Evolutionary conservation across 2,113 vertebrate species (phyloP).

Genomic region (Galemys pyrenaicus): DNA sequence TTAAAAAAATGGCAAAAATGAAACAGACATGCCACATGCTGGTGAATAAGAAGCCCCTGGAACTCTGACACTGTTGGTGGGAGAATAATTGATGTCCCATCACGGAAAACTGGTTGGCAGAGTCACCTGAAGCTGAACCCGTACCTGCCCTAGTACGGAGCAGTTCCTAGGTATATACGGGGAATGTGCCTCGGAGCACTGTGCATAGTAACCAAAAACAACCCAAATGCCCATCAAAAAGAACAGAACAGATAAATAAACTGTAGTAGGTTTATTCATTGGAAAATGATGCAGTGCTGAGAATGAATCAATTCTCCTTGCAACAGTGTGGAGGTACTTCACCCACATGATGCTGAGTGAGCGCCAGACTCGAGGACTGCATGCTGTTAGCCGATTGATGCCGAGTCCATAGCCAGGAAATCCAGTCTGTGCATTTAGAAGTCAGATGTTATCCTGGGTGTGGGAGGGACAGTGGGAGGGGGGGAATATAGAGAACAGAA

Average conservation of each 20-base stretch:
- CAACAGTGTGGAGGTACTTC: rapidly evolving
- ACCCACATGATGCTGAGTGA: too few relatives aligned
- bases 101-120: not conserved
- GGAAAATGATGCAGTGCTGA: not conserved
- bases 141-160: not conserved
- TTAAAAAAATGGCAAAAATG: not conserved
- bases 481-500: not conserved
- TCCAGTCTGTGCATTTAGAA: not conserved
- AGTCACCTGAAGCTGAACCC: not conserved
- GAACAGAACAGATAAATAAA: not conserved
- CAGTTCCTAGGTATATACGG: not conserved
- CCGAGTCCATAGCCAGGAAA: not conserved
- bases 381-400: not conserved
- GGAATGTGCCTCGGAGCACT: not conserved
- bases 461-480: too few relatives aligned
- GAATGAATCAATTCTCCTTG: rapidly evolving
- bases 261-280: rapidly evolving
- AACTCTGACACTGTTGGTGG: not conserved
- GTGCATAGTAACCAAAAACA: not conserved
- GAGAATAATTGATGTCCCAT: rapidly evolving
- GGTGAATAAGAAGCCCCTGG: not conserved
- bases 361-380: not conserved
- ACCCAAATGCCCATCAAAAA: not conserved
- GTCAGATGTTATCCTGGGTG: not conserved
- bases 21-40: not conserved